Evolutionary conservation across 2,113 vertebrate species (phyloP).

Genomic region (Triplophysa tibetana): DNA sequence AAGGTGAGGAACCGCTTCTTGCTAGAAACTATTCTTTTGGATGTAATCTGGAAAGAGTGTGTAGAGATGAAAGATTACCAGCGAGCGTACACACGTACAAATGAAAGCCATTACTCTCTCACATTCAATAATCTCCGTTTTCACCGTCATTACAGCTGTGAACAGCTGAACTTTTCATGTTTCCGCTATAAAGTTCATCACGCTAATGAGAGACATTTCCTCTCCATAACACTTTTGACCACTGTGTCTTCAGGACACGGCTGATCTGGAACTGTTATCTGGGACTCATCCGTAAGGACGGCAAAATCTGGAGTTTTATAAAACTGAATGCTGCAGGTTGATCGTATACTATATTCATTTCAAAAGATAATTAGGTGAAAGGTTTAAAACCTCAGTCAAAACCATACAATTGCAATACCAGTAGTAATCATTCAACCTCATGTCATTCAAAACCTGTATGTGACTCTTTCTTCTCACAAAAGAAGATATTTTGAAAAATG

Average conservation of each 20-base stretch:
- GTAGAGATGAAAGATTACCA: constrained; percentile 73
- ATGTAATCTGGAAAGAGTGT: constrained; percentile 68
- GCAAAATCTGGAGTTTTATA: too few relatives aligned
- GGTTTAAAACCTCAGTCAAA: too few relatives aligned
- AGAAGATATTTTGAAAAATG: too few relatives aligned
- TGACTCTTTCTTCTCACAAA: too few relatives aligned
- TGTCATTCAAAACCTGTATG: too few relatives aligned
- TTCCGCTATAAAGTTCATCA: constrained; percentile 55
- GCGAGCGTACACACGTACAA: constrained; percentile 64
- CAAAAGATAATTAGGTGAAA: too few relatives aligned
- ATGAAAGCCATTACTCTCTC: constrained; percentile 67
- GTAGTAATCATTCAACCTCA: too few relatives aligned
- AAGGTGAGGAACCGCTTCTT: constrained; percentile 62
- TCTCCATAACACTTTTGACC: constrained; percentile 5
- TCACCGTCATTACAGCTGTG: constrained; percentile 65
- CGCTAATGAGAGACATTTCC: constrained; percentile 32
- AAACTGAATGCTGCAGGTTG: too few relatives aligned
- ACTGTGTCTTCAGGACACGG: background rate
- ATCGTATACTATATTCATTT: too few relatives aligned
- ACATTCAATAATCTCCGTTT: constrained; percentile 68
- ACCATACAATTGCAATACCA: too few relatives aligned
- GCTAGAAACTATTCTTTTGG: constrained; percentile 71
- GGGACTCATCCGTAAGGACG: background rate
- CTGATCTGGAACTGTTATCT: background rate
- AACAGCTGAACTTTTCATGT: constrained; percentile 41